Base-by-base conservation (phyloP, 2,888 invertebrate species). In the Polydrusus tereticollis region DNA sequence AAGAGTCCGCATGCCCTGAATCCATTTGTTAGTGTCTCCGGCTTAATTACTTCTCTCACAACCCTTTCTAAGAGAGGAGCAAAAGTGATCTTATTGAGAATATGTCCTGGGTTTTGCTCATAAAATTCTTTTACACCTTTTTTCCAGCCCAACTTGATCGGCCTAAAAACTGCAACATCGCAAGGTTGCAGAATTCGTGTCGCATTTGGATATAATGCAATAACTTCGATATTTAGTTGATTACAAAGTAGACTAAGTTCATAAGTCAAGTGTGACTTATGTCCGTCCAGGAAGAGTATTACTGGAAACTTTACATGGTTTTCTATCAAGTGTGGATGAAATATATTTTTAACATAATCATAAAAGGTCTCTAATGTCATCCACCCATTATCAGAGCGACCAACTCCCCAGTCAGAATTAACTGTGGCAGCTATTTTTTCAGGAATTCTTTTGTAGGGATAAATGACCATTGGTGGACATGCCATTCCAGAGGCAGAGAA, bases 401-500 rank as follows among this genome's bases (percentile, higher is more conserved):
- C 74, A 21, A 74, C 38, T 21, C 65, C 65, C 64, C 72, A 74
- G 18, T 20, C 20, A n/a, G 26, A n/a, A 26, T 68, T 63, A 47
- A 69, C 59, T 29, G 23, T 64, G 4, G 7, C 12, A 18, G 29
- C 12, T 36, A 73, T 18, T n/a, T n/a, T 60, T 6, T 64, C 20
- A 16, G 63, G 67, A 6, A 72, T 33, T 36, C 70, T 18, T 26
- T 65, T 68, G 20, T 72, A 58, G n/a, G 59, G 59, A 41, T 69
- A 55, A n/a, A 69, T 23, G 2, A 72, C 47, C 47, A 67, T 33
- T 2, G 62, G 72, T 63, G 62, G 72, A 23, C 52, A 36, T 21
- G 64, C 23, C 8, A 72, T 59, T 21, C 78, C 79, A 50, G 67
- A 62, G 58, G 78, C 79, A 38, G 78, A 78, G 55, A 80, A 80